These are phyloP conservation scores for Enteromius afrohamiltoni DNA, from an alignment of 2,797 vertebrate genomes.

Conservation along the genomic window DNA sequence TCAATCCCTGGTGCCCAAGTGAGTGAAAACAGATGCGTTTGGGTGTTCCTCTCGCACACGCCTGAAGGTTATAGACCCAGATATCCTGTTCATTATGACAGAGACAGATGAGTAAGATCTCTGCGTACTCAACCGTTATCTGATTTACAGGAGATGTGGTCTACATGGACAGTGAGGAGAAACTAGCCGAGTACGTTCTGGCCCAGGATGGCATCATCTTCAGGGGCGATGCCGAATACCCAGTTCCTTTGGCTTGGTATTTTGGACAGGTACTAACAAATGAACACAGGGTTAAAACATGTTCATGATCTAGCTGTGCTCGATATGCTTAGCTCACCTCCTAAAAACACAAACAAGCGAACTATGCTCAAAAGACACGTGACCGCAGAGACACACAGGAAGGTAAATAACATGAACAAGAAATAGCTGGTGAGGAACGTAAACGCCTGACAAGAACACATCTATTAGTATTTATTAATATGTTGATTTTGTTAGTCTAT, in stretches of 20 bases:
- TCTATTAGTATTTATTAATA: background rate
- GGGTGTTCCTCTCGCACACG: background rate
- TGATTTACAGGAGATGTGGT: constrained; percentile 83
- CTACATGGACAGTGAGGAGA: constrained; percentile 80
- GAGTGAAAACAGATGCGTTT: constrained; percentile 59
- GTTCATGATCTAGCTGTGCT: background rate
- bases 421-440: background rate
- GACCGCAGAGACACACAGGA: background rate
- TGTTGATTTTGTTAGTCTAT: background rate
- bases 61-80: background rate
- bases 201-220: constrained; percentile 91
- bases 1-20: constrained; percentile 93
- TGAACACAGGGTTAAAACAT: constrained; percentile 17
- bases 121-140: constrained; percentile 9
- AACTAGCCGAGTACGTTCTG: constrained; percentile 85
- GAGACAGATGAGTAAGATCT: background rate
- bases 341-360: background rate
- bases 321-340: background rate
- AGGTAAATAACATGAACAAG: background rate
- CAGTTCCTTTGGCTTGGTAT: constrained; percentile 85
- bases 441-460: background rate
- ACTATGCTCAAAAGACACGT: background rate
- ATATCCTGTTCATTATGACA: background rate
- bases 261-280: constrained; percentile 90
- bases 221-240: constrained; percentile 77